These are phyloP conservation scores for Drosophila meridionalis DNA, from an alignment of 2,888 invertebrate species.

Conservation along the genomic window DNA sequence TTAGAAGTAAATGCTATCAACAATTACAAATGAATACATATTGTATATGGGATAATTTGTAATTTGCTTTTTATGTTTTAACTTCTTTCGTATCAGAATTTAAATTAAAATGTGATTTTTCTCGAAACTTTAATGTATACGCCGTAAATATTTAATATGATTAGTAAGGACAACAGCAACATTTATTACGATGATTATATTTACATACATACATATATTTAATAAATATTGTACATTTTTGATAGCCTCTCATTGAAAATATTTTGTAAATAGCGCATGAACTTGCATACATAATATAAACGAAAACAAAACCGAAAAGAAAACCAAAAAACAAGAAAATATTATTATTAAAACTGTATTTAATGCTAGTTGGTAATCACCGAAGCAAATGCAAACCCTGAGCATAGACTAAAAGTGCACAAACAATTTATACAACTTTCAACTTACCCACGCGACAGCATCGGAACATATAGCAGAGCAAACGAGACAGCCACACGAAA, in stretches of 20 bases:
- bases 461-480: conserved; percentile 30
- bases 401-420: conserved; percentile 80
- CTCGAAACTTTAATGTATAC: conserved; percentile 82
- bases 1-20: conserved; percentile 34
- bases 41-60: conserved; percentile 56
- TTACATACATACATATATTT: conserved; percentile 65
- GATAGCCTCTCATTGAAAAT: conserved; percentile 71
- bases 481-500: conserved; percentile 11
- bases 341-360: conserved; percentile 51
- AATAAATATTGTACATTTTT: conserved; percentile 81
- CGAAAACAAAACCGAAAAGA: conserved; percentile 2
- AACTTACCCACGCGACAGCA: conserved; percentile 79
- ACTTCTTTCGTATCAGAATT: conserved; percentile 75
- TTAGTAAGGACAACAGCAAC: conserved; percentile 68
- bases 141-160: conserved; percentile 81
- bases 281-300: conserved; percentile 43
- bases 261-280: conserved; percentile 71
- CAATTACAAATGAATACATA: conserved; percentile 46
- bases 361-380: conserved; percentile 68
- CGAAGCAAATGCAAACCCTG: conserved; percentile 73
- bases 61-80: conserved; percentile 74
- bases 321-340: conserved; percentile 23
- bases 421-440: conserved; percentile 69
- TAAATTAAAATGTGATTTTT: conserved; percentile 82
- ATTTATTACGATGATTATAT: conserved; percentile 77